A percentile compares a stretch with the other conserved stretches of the same genome.
Evolutionary conservation across 2,888 invertebrate genomes (phyloP).

Genomic region (Cyclophora albipunctata): DNA sequence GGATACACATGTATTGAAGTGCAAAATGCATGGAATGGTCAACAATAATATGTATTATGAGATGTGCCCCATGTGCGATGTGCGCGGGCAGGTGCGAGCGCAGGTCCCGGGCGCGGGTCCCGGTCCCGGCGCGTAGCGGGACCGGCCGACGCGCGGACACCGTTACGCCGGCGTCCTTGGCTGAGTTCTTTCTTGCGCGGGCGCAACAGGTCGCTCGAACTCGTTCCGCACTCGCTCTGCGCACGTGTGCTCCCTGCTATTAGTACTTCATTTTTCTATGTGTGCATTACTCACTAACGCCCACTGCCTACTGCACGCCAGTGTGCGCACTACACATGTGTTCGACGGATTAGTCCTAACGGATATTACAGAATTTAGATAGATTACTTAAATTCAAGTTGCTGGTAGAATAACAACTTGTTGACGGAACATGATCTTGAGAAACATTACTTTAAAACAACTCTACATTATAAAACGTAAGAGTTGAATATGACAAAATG

Average conservation of each 20-base stretch:
- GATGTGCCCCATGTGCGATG: too few species aligned
- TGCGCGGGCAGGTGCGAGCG: too few species aligned
- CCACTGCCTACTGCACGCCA: slow-evolving; percentile 6
- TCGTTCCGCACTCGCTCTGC: slow-evolving; percentile 51
- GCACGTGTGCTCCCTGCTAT: slow-evolving; percentile 52
- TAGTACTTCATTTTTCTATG: slow-evolving; percentile 22
- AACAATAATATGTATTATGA: too few species aligned
- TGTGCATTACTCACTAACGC: slow-evolving; percentile 19
- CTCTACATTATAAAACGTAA: too few species aligned
- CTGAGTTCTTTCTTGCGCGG: slow-evolving; percentile 72
- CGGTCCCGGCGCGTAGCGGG: slow-evolving; percentile 33
- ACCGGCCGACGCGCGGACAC: slow-evolving; percentile 36
- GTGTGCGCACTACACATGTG: slow-evolving; percentile 12
- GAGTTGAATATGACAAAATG: not conserved
- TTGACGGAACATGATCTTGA: slow-evolving; percentile 8
- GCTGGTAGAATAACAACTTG: slow-evolving; percentile 15
- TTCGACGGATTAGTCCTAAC: slow-evolving; percentile 58
- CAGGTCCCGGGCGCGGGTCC: slow-evolving; percentile 33
- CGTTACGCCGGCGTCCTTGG: slow-evolving; percentile 74
- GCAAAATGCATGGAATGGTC: too few species aligned
- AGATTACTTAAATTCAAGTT: slow-evolving; percentile 42
- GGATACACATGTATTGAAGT: too few species aligned
- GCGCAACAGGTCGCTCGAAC: slow-evolving; percentile 67
- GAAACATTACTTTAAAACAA: not conserved
- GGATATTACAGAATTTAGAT: slow-evolving; percentile 71